phyloP scores from a whole-genome alignment of 1,140 invertebrate species.

The Atta colombica region DNA sequence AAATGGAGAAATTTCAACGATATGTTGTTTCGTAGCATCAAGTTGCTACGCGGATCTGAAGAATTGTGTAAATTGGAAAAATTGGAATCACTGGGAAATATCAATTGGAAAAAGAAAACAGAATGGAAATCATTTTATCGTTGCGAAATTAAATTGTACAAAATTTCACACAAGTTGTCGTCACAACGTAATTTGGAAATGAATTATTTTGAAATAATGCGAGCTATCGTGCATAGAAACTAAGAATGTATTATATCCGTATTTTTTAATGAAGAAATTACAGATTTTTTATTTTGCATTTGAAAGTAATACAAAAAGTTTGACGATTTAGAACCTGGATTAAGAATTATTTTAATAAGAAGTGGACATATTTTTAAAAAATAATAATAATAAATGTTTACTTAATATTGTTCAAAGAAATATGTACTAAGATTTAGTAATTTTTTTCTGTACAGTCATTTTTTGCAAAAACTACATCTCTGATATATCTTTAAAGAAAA shows the following conservation, averaged over 20 bases:
- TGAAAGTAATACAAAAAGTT: too few relatives aligned
- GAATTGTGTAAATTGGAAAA: constrained; percentile 11
- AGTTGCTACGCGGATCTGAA: not conserved
- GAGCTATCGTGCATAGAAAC: not conserved
- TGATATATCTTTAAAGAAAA: not conserved
- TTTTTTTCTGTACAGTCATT: too few relatives aligned
- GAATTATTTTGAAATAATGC: not conserved
- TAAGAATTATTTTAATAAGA: too few relatives aligned
- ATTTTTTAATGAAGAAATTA: too few relatives aligned
- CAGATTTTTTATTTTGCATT: too few relatives aligned
- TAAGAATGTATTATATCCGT: too few relatives aligned
- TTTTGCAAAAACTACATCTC: too few relatives aligned
- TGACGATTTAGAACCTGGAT: too few relatives aligned
- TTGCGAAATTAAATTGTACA: not conserved
- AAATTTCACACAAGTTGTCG: not conserved
- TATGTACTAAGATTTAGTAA: too few relatives aligned
- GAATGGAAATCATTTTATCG: not conserved
- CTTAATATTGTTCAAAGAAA: too few relatives aligned
- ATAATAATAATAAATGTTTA: too few relatives aligned
- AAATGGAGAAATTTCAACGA: not conserved
- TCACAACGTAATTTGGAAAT: not conserved
- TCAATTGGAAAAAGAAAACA: not conserved
- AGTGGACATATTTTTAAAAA: too few relatives aligned
- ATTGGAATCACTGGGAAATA: not conserved
- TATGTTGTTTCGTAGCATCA: not conserved